Base-by-base conservation (phyloP, 2,888 invertebrate genomes). In the Troides oblongomaculatus region DNA sequence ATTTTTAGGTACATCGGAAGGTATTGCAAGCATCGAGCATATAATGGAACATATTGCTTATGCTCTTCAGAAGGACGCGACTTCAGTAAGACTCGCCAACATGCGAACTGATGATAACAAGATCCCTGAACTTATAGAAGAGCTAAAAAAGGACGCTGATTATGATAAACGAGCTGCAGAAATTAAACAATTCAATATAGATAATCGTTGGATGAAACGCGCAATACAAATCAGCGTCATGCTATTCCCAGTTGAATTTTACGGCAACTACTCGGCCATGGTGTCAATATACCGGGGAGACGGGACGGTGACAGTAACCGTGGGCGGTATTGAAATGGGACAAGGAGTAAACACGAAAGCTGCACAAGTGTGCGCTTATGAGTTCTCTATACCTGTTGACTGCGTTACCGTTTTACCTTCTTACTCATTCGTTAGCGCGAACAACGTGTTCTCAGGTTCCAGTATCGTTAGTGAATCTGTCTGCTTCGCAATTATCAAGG, bases 341-440 rank as follows among this genome's bases (percentile, higher is more conserved):
- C 97, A 97, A 91, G 97, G 97, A 0, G 92, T 96, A 56, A 95
- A 97, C 74, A 97, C 97, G 0, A 97, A 97, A 93, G 95, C 93
- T 0, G 94, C 95, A 4, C 97, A 97, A 92, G 95, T 96, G 0
- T 95, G 94, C 68, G 97, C 97, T 0, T 93, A 95, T 77, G 93
- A 94, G 46, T 83, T 97, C 21, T 95, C 95, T 0, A 94, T 97
- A 69, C 94, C 95, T 0, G 71, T 96, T 30, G 93, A 94, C 0
- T 81, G 89, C 74, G 90, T 97, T 0, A 89, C 88, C 0, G 89
- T 96, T 0, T 93, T 95, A 73, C 94, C 95, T 0, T 89, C 90
- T 62, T 94, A 93, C 75, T 93, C 89, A 64, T 87, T 95, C 61
- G 87, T 92, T 0, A 84, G 94, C 1, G 93, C 95, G 0, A 97